Evolutionary conservation across 2,113 vertebrate species (phyloP).

Genomic region (Myiopsitta monachus): DNA sequence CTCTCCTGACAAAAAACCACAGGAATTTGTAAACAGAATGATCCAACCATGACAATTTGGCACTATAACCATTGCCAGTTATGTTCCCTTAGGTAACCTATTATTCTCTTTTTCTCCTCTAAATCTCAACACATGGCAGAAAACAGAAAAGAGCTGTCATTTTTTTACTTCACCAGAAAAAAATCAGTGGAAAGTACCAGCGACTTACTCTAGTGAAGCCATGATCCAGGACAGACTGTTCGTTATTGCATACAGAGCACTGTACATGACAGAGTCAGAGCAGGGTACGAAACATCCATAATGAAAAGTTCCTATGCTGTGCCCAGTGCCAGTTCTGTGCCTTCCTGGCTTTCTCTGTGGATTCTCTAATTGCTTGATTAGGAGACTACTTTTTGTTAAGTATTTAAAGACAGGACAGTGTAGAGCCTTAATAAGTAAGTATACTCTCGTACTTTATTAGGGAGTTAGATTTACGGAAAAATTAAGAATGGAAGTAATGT

Average conservation of each 20-base stretch:
- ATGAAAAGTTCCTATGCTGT: background rate
- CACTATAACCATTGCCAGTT: background rate
- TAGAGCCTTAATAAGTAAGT: background rate
- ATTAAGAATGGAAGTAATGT: background rate
- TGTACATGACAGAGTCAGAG: background rate
- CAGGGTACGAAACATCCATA: background rate
- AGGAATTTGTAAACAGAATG: background rate
- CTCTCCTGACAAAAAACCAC: background rate
- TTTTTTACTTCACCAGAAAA: background rate
- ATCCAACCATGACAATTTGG: background rate
- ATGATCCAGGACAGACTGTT: background rate
- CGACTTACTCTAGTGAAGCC: background rate
- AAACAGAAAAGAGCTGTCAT: background rate
- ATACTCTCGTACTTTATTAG: background rate
- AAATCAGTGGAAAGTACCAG: background rate
- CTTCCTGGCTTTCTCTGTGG: background rate
- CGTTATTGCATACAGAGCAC: background rate
- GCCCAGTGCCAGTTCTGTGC: background rate
- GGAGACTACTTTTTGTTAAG: background rate
- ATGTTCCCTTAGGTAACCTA: background rate
- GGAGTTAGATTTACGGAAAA: background rate
- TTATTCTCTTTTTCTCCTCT: background rate
- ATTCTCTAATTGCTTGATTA: background rate
- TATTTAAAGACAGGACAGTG: background rate
- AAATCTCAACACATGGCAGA: background rate